Conservation (phyloP, 2,113 vertebrate species). For the Oreamnos americanus region DNA sequence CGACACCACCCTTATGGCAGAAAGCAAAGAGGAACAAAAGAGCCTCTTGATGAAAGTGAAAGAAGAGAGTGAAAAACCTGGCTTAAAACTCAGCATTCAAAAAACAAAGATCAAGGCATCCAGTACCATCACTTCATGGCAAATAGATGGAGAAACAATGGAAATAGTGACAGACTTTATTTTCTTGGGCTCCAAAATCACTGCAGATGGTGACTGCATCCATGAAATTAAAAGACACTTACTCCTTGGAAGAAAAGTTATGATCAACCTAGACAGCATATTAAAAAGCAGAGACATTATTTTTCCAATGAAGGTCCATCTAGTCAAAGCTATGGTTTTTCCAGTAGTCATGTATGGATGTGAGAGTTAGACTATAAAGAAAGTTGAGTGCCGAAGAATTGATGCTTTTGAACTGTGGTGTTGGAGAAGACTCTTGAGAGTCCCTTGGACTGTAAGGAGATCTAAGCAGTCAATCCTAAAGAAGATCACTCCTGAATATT, state of each 20-base stretch:
- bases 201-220: background rate
- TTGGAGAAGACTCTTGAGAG: background rate
- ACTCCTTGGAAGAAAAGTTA: background rate
- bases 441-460: background rate
- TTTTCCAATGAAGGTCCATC: background rate
- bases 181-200: background rate
- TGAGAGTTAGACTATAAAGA: background rate
- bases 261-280: background rate
- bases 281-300: background rate
- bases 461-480: background rate
- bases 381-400: background rate
- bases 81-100: background rate
- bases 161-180: background rate
- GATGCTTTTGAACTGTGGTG: background rate
- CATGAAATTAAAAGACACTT: background rate
- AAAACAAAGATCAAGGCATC: background rate
- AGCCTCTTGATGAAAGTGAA: background rate
- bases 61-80: background rate
- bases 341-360: background rate
- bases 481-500: background rate
- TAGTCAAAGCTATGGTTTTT: background rate
- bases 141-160: background rate
- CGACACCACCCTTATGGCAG: background rate
- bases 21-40: background rate
- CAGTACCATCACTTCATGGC: background rate